A percentile compares a stretch with the other conserved stretches of the same genome.
These are phyloP conservation scores for Ctenoplectra terminalis DNA, from an alignment of 1,140 invertebrate genomes.

Conservation along the genomic window DNA sequence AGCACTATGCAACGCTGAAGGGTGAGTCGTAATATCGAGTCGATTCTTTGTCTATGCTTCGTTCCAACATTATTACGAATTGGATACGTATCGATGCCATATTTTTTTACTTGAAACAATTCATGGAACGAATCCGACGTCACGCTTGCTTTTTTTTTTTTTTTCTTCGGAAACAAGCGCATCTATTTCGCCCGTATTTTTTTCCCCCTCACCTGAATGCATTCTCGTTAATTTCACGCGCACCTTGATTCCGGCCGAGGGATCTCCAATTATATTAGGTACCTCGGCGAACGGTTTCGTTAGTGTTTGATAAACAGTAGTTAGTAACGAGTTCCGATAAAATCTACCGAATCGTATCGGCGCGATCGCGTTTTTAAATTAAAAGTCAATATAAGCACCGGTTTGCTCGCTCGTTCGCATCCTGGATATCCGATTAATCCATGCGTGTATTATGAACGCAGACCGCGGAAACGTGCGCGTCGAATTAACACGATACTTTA, in stretches of 20 bases:
- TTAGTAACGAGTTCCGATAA: conserved; percentile 30
- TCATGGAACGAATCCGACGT: background rate
- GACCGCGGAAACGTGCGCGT: background rate
- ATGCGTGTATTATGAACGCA: conserved; percentile 4
- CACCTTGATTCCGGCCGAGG: background rate
- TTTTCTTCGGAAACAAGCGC: background rate
- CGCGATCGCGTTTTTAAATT: conserved; percentile 31
- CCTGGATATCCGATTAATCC: background rate
- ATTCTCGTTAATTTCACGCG: conserved; percentile 8
- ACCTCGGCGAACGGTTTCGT: conserved; percentile 10
- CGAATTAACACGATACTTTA: background rate
- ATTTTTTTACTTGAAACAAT: background rate
- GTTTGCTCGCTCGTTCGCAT: background rate
- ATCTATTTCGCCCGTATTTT: background rate
- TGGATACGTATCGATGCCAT: background rate
- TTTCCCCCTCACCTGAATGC: background rate
- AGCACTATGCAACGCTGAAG: background rate
- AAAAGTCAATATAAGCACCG: conserved; percentile 36
- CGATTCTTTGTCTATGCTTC: background rate
- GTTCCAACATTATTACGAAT: background rate
- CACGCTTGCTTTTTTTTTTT: background rate
- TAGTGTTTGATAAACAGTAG: conserved; percentile 48
- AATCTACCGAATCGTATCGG: conserved; percentile 30
- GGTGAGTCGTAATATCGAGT: background rate
- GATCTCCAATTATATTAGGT: conserved; percentile 45